phyloP scores from a whole-genome alignment of 2,888 invertebrate species.

The Clistopyga incitator region DNA sequence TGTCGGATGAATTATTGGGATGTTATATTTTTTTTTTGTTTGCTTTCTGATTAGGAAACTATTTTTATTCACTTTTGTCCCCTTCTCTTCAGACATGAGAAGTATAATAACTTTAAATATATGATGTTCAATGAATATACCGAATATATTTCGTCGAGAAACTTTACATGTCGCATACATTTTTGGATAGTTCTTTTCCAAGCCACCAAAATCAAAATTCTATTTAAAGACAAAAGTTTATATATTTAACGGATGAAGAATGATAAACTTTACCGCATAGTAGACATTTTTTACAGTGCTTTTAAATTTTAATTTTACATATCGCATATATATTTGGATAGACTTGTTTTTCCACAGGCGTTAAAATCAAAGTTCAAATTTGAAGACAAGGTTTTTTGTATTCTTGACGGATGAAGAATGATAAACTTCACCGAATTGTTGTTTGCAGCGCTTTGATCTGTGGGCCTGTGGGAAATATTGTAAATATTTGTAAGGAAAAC shows the following conservation, averaged over 20 bases:
- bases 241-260: too few species aligned
- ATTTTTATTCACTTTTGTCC: slow-evolving; percentile 17
- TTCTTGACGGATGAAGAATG: too few species aligned
- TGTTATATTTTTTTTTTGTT: background rate
- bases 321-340: too few species aligned
- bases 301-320: too few species aligned
- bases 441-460: background rate
- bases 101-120: too few species aligned
- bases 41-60: slow-evolving; percentile 6
- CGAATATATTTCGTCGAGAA: background rate
- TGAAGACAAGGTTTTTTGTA: too few species aligned
- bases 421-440: background rate
- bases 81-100: background rate
- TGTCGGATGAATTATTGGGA: background rate
- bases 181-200: too few species aligned
- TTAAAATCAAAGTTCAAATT: too few species aligned
- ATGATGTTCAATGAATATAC: background rate
- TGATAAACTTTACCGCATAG: background rate
- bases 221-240: too few species aligned
- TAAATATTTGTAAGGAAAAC: slow-evolving; percentile 1
- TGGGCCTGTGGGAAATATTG: background rate
- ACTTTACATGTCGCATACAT: background rate
- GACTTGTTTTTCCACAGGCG: too few species aligned
- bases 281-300: background rate
- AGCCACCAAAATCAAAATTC: too few species aligned